A percentile compares a stretch with the other conserved stretches of the same genome.
phyloP scores from a whole-genome alignment of 2,113 vertebrate genomes.

The Jaculus jaculus region DNA sequence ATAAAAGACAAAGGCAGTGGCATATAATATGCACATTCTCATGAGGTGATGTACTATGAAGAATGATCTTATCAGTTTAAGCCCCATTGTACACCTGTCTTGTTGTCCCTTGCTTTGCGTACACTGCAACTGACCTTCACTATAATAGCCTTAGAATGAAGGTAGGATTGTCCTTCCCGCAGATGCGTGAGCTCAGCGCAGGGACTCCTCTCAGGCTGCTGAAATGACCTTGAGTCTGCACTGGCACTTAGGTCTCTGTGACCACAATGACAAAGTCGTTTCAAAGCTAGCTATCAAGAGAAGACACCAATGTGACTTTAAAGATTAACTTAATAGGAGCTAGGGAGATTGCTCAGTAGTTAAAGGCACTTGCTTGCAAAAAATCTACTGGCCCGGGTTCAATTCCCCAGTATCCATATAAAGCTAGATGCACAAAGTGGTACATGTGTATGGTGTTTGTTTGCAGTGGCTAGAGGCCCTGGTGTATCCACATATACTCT shows the following conservation, averaged over 20 bases:
- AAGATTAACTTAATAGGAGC: not conserved
- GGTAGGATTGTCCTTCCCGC: not conserved
- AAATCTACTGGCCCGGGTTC: no score
- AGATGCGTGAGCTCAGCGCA: not conserved
- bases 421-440: no score
- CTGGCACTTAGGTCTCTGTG: not conserved
- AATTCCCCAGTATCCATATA: no score
- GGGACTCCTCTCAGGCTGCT: not conserved
- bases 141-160: not conserved
- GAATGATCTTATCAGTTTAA: not conserved
- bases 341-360: no score
- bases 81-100: not conserved
- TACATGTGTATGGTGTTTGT: no score
- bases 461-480: no score
- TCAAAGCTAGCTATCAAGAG: not conserved
- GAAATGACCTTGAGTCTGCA: not conserved
- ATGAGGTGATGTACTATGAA: not conserved
- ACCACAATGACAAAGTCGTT: not conserved
- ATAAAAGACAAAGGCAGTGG: not conserved
- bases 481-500: no score
- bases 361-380: no score
- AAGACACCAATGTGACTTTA: not conserved
- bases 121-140: not conserved
- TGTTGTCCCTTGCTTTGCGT: not conserved
- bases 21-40: not conserved